Evolutionary conservation across 2,888 invertebrate species (phyloP), one percentile per base, ranked within the genome.

Genomic region (Agrotis puta): DNA sequence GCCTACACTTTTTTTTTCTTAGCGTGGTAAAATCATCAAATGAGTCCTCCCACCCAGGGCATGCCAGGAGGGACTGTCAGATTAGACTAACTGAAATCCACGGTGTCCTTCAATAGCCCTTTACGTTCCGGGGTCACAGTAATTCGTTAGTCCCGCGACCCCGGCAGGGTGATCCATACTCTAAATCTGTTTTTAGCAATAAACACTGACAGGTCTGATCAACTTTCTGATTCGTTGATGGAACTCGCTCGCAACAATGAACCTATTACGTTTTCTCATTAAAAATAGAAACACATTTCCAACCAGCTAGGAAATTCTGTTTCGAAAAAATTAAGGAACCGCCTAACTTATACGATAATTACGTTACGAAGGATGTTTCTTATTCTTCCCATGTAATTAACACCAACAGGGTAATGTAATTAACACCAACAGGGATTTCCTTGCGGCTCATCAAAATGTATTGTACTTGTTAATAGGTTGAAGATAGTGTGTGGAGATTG

Each of bases 381-480:
- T 77, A 64, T 75, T 68, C 54, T 65, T 74, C 24, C 33, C n/a
- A n/a, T n/a, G n/a, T n/a, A n/a, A n/a, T 61, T 68, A 50, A n/a
- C n/a, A n/a, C n/a, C n/a, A n/a, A n/a, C n/a, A n/a, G n/a, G 14
- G 20, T 62, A 80, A 74, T 64, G 47, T 75, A 75, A 80, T 80
- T 64, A 77, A 47, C 43, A 57, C 43, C 27, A n/a, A 47, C 39
- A 43, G 47, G 45, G 48, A 79, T 64, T 80, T 80, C n/a, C 24
- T 48, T 27, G 22, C n/a, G 45, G 7, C 58, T 67, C 59, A 62
- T 74, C 45, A 58, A 58, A 58, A 65, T 74, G 2, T 27, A 65
- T 77, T 79, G 74, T 77, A 56, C 50, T 71, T 18, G 4, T 53
- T 14, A 33, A 13, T 16, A 62, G 9, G 11, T 48, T 48, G n/a